Evolutionary conservation across 2,113 vertebrate genomes (phyloP).

Genomic region (Lepidothrix coronata): DNA sequence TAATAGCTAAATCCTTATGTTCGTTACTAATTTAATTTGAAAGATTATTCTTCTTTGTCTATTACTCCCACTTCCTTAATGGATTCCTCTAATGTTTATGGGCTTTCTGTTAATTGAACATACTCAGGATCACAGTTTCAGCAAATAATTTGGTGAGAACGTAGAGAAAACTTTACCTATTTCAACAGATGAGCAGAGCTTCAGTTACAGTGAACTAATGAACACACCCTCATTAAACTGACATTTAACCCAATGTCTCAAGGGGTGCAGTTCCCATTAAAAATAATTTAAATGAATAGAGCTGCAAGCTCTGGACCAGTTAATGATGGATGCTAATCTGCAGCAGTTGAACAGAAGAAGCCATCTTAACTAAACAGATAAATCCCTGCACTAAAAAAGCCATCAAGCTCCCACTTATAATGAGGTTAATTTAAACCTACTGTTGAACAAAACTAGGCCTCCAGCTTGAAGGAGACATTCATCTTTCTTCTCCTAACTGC

Average conservation of each 20-base stretch:
- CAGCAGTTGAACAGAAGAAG: constrained; percentile 50
- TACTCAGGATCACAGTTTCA: constrained; percentile 26
- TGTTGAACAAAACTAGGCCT: constrained; percentile 45
- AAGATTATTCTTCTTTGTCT: constrained; percentile 16
- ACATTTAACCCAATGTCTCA: constrained; percentile 51
- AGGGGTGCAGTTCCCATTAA: constrained; percentile 25
- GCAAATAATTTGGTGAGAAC: constrained; percentile 32
- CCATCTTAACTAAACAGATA: constrained; percentile 51
- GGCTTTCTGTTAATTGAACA: constrained; percentile 27
- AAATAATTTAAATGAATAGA: constrained; percentile 51
- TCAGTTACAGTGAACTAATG: constrained; percentile 46
- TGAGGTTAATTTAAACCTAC: constrained; percentile 65
- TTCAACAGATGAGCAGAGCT: neutral
- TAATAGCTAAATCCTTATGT: neutral
- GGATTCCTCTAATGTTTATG: neutral
- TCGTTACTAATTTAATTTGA: neutral
- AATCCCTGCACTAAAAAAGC: constrained; percentile 49
- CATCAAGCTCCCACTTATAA: constrained; percentile 36
- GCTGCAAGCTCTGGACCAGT: constrained; percentile 29
- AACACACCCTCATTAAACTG: constrained; percentile 51
- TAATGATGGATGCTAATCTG: constrained; percentile 67
- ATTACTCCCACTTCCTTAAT: neutral
- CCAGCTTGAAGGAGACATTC: neutral
- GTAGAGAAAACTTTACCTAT: neutral
- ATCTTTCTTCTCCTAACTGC: constrained; percentile 4